phyloP scores from a whole-genome alignment of 37 sponge, comb jelly and placozoan genomes.

The Oopsacas minuta region DNA sequence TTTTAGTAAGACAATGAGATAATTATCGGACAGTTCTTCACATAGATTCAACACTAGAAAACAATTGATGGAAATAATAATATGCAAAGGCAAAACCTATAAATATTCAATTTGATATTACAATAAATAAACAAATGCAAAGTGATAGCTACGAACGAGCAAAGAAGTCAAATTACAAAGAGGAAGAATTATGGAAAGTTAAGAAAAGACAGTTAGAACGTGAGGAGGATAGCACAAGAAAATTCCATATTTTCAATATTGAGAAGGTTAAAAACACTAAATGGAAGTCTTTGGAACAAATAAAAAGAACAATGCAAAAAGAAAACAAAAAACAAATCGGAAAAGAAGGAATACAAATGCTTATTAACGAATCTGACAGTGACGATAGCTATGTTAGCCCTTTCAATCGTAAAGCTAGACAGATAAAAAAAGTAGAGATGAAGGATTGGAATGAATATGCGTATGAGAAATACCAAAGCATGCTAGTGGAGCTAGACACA shows the following conservation, averaged over 20 bases:
- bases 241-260: conserved; percentile 11
- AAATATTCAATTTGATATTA: too few relatives aligned
- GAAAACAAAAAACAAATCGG: background rate
- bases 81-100: too few relatives aligned
- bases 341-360: background rate
- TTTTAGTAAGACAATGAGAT: too few relatives aligned
- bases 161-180: background rate
- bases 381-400: background rate
- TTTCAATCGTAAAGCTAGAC: background rate
- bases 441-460: background rate
- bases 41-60: too few relatives aligned
- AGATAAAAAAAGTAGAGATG: background rate
- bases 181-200: conserved; percentile 6
- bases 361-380: background rate
- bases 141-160: background rate
- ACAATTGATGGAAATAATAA: too few relatives aligned
- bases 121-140: too few relatives aligned
- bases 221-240: background rate
- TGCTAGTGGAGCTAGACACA: background rate
- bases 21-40: too few relatives aligned
- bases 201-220: background rate
- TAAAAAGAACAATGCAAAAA: background rate
- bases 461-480: background rate
- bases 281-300: background rate
- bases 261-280: background rate